These are phyloP conservation scores for Elephas maximus DNA, from an alignment of 2,113 vertebrate species.

Conservation along the genomic window DNA sequence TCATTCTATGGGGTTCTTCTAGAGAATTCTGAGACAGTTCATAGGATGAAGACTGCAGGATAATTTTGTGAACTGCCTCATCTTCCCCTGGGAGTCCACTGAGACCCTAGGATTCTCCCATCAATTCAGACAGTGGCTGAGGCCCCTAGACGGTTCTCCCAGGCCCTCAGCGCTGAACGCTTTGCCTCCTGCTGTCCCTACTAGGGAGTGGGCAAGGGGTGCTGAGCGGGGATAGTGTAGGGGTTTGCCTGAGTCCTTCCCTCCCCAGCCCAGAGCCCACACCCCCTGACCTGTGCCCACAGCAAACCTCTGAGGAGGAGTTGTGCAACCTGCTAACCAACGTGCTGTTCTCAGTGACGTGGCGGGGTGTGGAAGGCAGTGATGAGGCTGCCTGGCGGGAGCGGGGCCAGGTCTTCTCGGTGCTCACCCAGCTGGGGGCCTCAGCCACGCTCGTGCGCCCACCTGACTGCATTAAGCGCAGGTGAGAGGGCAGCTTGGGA, in stretches of 20 bases:
- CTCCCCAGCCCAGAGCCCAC: background rate
- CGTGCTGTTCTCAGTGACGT: constrained; percentile 96
- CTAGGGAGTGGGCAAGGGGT: background rate
- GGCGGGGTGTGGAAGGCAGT: constrained; percentile 93
- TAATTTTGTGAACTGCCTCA: background rate
- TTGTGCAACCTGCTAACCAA: constrained; percentile 98
- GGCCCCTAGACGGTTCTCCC: background rate
- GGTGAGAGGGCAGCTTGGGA: constrained; percentile 84
- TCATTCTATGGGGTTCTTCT: background rate
- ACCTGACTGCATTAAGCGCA: constrained; percentile 97
- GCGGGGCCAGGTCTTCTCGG: constrained; percentile 97
- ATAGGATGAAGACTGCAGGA: background rate
- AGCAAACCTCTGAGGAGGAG: constrained; percentile 98
- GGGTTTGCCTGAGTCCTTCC: background rate
- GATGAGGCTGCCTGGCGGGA: constrained; percentile 95
- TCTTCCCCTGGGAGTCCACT: background rate
- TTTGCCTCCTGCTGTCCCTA: background rate
- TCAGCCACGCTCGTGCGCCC: constrained; percentile 95
- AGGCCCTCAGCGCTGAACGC: background rate
- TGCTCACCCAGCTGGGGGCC: constrained; percentile 96
- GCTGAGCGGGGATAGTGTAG: background rate
- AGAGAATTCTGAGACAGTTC: background rate
- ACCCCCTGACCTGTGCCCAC: background rate
- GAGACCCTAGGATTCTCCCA: background rate
- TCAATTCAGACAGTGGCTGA: background rate